A percentile compares a stretch with the other conserved stretches of the same genome.
Evolutionary conservation across 2,113 vertebrate species (phyloP).

Genomic region (Sapayoa aenigma): DNA sequence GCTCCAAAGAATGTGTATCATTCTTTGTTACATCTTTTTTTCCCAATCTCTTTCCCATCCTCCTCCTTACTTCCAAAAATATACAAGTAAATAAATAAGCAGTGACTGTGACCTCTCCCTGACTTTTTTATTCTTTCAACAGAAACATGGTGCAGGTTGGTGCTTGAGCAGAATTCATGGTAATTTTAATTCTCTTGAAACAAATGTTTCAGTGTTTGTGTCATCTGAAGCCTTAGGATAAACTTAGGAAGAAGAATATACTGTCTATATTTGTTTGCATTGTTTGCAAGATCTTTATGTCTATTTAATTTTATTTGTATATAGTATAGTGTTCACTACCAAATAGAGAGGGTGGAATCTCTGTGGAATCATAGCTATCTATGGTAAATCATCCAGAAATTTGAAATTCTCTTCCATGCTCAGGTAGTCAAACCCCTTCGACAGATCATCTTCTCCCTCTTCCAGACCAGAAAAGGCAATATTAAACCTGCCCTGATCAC

Average conservation of each 20-base stretch:
- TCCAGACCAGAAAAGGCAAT: neutral
- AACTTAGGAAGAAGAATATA: neutral
- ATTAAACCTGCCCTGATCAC: neutral
- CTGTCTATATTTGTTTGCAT: neutral
- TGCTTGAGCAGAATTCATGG: neutral
- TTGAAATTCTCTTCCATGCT: neutral
- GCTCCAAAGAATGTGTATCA: neutral
- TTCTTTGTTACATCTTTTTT: neutral
- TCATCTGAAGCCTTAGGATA: slow-evolving; percentile 15
- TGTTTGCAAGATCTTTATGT: neutral
- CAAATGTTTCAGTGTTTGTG: neutral
- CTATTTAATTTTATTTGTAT: neutral
- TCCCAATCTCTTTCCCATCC: neutral
- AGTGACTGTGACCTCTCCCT: slow-evolving; percentile 30
- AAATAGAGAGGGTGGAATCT: neutral
- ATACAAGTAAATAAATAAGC: slow-evolving; percentile 4
- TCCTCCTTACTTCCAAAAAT: neutral
- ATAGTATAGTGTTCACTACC: neutral
- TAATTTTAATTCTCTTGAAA: slow-evolving; percentile 5
- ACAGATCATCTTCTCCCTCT: neutral
- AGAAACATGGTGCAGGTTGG: neutral
- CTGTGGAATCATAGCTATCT: neutral
- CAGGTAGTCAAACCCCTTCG: neutral
- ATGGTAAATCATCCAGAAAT: neutral
- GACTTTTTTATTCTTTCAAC: slow-evolving; percentile 6